Conservation (phyloP, 1,140 invertebrate genomes). For the Manduca sexta region DNA sequence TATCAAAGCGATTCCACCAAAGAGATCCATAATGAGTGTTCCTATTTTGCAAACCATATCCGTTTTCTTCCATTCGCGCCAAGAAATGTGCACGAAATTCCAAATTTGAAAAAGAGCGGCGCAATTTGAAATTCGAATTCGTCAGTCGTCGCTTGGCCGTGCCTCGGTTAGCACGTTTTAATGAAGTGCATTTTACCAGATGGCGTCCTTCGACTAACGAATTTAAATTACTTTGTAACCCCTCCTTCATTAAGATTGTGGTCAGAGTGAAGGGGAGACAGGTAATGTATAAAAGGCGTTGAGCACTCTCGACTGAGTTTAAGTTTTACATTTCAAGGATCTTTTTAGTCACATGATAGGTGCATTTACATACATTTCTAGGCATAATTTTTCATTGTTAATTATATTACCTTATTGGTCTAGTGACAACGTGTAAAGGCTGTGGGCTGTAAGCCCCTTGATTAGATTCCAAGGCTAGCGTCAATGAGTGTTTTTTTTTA, state of each 20-base stretch:
- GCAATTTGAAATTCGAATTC: conserved; percentile 50
- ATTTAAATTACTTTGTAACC: conserved; percentile 42
- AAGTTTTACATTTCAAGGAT: too few relatives aligned
- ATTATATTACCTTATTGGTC: too few relatives aligned
- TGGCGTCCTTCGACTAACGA: conserved; percentile 31
- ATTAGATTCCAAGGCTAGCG: too few relatives aligned
- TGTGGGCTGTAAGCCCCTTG: too few relatives aligned
- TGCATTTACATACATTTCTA: too few relatives aligned
- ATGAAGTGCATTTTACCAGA: conserved; percentile 54
- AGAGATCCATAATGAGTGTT: conserved; percentile 4
- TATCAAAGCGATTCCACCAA: too few relatives aligned
- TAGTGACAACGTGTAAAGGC: too few relatives aligned
- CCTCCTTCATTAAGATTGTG: conserved; percentile 37
- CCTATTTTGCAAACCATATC: conserved; percentile 4
- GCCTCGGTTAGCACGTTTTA: conserved; percentile 50
- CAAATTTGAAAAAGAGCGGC: conserved; percentile 40
- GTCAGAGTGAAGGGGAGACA: background rate
- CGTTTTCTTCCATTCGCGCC: conserved; percentile 15
- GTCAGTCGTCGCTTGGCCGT: conserved; percentile 30
- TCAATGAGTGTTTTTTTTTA: too few relatives aligned
- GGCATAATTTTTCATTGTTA: too few relatives aligned
- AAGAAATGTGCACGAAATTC: conserved; percentile 25
- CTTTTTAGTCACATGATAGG: too few relatives aligned
- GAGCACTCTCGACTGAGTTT: too few relatives aligned
- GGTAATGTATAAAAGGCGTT: too few relatives aligned